Evolutionary conservation across 1,140 invertebrate genomes (phyloP).

Genomic region (Leguminivora glycinivorella): DNA sequence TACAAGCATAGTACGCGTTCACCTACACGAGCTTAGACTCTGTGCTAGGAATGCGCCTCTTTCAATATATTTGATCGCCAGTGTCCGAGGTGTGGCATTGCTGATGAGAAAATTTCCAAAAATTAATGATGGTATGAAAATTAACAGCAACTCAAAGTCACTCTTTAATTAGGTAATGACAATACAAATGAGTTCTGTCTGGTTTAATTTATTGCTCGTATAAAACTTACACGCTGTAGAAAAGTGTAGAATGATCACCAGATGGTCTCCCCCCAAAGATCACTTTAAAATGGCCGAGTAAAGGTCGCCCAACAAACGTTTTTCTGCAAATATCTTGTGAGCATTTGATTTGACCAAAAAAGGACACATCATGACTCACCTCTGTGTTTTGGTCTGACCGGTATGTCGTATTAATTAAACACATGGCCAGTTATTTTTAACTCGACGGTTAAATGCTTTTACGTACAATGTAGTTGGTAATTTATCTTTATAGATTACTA

Average conservation of each 20-base stretch:
- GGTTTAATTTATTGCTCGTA: no score
- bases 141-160: no score
- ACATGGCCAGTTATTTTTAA: constrained; percentile 27
- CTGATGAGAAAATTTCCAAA: no score
- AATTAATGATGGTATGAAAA: no score
- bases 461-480: neutral
- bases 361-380: constrained; percentile 50
- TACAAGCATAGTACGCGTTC: no score
- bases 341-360: constrained; percentile 59
- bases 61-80: no score
- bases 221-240: no score
- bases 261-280: constrained; percentile 28
- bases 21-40: no score
- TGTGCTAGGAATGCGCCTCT: no score
- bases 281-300: neutral
- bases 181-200: no score
- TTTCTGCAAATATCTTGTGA: constrained; percentile 43
- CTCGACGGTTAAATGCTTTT: constrained; percentile 22
- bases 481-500: constrained; percentile 13
- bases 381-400: constrained; percentile 31
- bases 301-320: constrained; percentile 48
- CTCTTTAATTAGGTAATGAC: no score
- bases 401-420: constrained; percentile 22
- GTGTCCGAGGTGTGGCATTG: no score
- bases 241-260: neutral